Evolutionary conservation across 2,888 invertebrate genomes (phyloP).

Genomic region (Synanthedon andrenaeformis): DNA sequence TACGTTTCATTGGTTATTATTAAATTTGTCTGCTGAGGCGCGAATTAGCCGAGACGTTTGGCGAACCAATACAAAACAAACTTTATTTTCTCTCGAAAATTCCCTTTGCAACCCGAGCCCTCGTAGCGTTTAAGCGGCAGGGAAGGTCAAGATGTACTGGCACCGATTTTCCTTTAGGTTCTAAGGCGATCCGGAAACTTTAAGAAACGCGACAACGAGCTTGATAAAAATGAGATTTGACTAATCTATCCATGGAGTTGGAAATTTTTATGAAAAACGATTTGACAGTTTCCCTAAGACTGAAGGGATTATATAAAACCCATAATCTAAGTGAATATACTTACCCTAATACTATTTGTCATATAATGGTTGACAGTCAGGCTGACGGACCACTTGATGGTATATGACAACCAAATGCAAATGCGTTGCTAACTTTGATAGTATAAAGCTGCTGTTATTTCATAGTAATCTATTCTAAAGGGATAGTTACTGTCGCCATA

Average conservation of each 20-base stretch:
- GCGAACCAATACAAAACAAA: constrained; percentile 18
- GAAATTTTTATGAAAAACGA: background rate
- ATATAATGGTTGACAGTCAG: no score
- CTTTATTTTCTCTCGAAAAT: constrained; percentile 11
- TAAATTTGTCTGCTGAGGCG: constrained; percentile 47
- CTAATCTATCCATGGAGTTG: background rate
- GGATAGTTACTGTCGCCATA: no score
- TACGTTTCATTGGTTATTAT: constrained; percentile 37
- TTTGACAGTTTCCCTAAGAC: no score
- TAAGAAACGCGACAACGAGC: background rate
- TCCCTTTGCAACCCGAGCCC: constrained; percentile 9
- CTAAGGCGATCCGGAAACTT: constrained; percentile 12
- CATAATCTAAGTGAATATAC: no score
- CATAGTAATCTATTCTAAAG: no score
- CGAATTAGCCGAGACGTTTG: constrained; percentile 40
- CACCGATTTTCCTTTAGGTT: constrained; percentile 1
- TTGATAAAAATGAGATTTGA: background rate
- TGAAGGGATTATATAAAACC: no score
- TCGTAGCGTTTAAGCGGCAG: constrained; percentile 2
- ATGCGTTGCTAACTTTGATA: no score
- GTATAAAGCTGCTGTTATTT: no score
- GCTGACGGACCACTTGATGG: no score
- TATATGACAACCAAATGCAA: no score
- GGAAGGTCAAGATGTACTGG: constrained; percentile 13
- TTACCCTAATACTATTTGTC: no score